Evolutionary conservation across 2,113 vertebrate genomes (phyloP).

Genomic region (Terrapene triunguis): DNA sequence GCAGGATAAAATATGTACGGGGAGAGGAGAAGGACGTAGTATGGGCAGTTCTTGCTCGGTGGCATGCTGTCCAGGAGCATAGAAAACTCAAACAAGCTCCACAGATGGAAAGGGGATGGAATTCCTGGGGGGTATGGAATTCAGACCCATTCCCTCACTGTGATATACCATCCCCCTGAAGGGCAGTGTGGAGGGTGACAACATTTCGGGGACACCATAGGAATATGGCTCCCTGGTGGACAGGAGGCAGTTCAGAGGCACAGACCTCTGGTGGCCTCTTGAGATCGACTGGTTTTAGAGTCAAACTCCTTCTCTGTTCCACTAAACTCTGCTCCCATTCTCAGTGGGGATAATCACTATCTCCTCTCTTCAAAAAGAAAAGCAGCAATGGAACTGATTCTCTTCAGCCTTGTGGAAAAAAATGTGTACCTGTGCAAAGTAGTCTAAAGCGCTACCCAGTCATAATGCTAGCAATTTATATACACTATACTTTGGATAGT

Average conservation of each 20-base stretch:
- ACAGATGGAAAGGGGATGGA: background rate
- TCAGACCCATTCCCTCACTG: background rate
- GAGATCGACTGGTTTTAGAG: background rate
- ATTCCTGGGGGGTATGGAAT: background rate
- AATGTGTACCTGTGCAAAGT: accelerated
- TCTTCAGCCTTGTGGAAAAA: too few relatives aligned
- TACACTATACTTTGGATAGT: background rate
- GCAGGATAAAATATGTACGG: background rate
- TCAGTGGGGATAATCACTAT: background rate
- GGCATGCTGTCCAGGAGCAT: background rate
- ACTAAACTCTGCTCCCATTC: background rate
- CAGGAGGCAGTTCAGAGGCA: background rate
- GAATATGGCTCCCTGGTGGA: background rate
- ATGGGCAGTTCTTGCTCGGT: background rate
- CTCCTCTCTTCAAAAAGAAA: too few relatives aligned
- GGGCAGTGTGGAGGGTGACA: background rate
- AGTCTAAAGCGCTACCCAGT: background rate
- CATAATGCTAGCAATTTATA: background rate
- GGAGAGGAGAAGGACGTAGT: background rate
- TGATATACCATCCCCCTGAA: background rate
- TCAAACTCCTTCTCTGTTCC: background rate
- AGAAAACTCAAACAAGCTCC: background rate
- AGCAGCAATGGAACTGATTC: too few relatives aligned
- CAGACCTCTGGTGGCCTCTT: background rate
- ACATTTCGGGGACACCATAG: background rate